Evolutionary conservation across 92 coral and sea anemone species (phyloP), one percentile per base, ranked within the genome.

Genomic region (Pocillopora meandrina): DNA sequence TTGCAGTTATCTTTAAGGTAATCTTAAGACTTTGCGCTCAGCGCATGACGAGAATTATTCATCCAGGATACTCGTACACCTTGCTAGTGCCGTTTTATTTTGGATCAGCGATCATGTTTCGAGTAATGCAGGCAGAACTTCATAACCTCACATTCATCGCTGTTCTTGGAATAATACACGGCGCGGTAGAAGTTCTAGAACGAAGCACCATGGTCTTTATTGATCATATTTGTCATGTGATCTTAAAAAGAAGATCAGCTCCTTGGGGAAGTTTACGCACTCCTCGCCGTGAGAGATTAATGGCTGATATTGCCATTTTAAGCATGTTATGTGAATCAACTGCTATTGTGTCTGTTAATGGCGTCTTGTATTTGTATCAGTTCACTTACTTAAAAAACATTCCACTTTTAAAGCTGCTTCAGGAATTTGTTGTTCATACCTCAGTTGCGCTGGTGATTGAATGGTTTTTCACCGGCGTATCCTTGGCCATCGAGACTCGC

Each of bases 221-320:
- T 74, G 78, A 74, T 74, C 64, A 74, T 13, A 57, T 74, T 55
- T 74, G 78, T 23, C 36, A 74, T 55, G 47, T 8, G 55, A 1
- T 68, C 23, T 68, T 42, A 6, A 33, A 15, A 33, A 13, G 72
- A 68, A 12, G 13, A 18, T 75, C 56, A 31, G 55, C 57, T 76
- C 75, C 87, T 18, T 84, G 87, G 87, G 87, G 87, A 64, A 34
- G 82, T 84, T 84, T 74, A 63, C 87, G 87, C 10, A 74, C 82
- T 49, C 82, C 87, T 55, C 87, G 87, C 72, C 72, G 83, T 52
- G 87, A 84, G 58, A 64, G 87, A 84, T 62, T 84, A 23, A 84
- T 21, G 64, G 87, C 87, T 56, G 87, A 84, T 63, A 84, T 84
- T 74, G 75, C 75, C n/a, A 82, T 82, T 59, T 60, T 70, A 77